Base-by-base conservation (phyloP, 2,797 vertebrate genomes). In the Ibycter americanus region DNA sequence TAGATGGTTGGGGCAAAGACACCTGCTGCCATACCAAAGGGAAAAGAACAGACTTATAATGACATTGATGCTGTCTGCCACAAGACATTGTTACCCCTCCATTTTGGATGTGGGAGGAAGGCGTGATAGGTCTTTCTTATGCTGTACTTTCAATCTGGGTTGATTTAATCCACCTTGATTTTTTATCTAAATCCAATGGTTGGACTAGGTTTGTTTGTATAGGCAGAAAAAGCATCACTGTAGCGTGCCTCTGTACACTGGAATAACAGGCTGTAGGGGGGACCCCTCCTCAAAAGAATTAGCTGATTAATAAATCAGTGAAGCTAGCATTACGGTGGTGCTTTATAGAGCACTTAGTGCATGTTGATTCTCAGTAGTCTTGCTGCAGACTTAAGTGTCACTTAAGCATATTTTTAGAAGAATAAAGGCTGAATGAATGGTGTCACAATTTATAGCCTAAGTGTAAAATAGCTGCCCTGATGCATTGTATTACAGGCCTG, bases 351-450 rank as follows among this genome's bases (percentile, higher is more conserved):
- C n/a, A 56, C 19, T 89, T 27, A 40, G 17, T 34, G 27, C 23
- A 5, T 93, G 59, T 80, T 51, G 68, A 85, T 91, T 90, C 51
- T 92, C 62, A 59, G 11, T 13, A 38, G 40, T 54, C 54, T 90
- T 83, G 40, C 85, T 51, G 36, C 36, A 86, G 74, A 18, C 5
- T 93, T 89, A 91, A 84, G 55, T 58, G 74, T 49, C 14, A 1
- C 66, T 95, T 85, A 63, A 94, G 59, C 22, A 23, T 90, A 89
- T 84, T 93, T 97, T 81, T 80, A 76, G n/a, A 65, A 89, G 56
- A 94, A 79, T 71, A 95, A 93, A 83, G 55, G 16, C 55, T 85
- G 44, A 96, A 20, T 54, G 47, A 96, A 58, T 38, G 8, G 15
- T 74, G 90, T 87, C 13, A 44, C 76, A 76, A 93, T 91, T 87